Conservation (phyloP, 2,797 vertebrate species). For the Girardinus metallicus region DNA sequence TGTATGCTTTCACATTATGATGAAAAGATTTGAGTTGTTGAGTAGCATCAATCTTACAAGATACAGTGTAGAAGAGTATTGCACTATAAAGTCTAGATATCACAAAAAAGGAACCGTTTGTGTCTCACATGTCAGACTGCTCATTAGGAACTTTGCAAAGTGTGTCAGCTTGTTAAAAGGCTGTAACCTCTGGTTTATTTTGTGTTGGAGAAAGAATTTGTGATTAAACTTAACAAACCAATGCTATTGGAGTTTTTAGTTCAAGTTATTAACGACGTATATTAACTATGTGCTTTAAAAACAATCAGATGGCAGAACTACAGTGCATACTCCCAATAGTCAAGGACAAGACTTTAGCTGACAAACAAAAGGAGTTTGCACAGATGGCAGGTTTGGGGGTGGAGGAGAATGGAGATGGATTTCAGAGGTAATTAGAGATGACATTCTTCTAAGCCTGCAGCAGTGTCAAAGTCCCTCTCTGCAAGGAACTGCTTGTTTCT, state of each 20-base stretch:
- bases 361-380: constrained; percentile 53
- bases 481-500: constrained; percentile 54
- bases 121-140: neutral
- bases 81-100: neutral
- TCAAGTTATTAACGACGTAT: neutral
- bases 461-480: constrained; percentile 67
- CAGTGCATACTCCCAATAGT: constrained; percentile 13
- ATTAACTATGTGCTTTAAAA: constrained; percentile 3
- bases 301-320: constrained; percentile 21
- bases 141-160: neutral
- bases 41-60: neutral
- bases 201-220: neutral
- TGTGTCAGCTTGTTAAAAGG: neutral
- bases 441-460: constrained; percentile 65
- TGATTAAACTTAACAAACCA: neutral
- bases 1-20: neutral
- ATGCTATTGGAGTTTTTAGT: neutral
- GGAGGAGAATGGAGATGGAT: constrained; percentile 61
- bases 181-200: neutral
- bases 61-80: neutral
- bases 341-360: constrained; percentile 45
- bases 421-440: constrained; percentile 75
- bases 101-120: neutral
- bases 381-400: constrained; percentile 45
- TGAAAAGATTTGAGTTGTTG: neutral